Base-by-base conservation (phyloP, 2,113 vertebrate species). In the Phylloscopus trochilus region DNA sequence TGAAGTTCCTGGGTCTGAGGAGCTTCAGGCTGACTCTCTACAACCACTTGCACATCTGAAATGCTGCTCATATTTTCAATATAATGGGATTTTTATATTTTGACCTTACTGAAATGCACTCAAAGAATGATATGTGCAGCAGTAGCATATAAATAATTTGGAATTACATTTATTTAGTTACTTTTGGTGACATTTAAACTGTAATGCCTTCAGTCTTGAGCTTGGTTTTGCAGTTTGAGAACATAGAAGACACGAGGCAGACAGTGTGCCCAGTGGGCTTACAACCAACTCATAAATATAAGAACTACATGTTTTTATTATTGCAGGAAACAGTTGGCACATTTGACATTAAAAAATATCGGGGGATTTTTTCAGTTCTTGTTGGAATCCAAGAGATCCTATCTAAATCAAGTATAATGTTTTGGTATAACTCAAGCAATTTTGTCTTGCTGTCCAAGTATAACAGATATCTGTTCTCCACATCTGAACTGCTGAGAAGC, bases 301-400 rank as follows among this genome's bases (percentile, higher is more conserved):
- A 64, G 15, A 13, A 75, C 14, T 23, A 16, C 9, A 10, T 16
- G 2, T 16, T 88, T 93, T 82, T 67, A 58, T 74, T 39, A 37
- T 9, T 3, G 7, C 14, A 63, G 47, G 56, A 59, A 56, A 53
- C 26, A 56, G 16, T 22, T 82, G 74, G 19, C 5, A 23, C 3
- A 30, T 33, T 52, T 63, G 52, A 46, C 6, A 19, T 74, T 39
- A 44, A 44, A 68, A 86, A 59, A 85, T 20, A 26, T 13, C 6
- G 1, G 5, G 2, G 6, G 1, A 2, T 2, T 39, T 44, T 86
- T 77, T 17, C 12, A n/a, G 30, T 47, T 74, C 9, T 10, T 37
- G 1, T 39, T 78, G 43, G 24, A 75, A 78, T 64, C 10, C 4
- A 19, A 33, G 26, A 80, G 20, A 44, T 70, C 82, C 16, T 35